Conservation (phyloP, 2,888 invertebrate species). For the Cylindroiulus punctatus region DNA sequence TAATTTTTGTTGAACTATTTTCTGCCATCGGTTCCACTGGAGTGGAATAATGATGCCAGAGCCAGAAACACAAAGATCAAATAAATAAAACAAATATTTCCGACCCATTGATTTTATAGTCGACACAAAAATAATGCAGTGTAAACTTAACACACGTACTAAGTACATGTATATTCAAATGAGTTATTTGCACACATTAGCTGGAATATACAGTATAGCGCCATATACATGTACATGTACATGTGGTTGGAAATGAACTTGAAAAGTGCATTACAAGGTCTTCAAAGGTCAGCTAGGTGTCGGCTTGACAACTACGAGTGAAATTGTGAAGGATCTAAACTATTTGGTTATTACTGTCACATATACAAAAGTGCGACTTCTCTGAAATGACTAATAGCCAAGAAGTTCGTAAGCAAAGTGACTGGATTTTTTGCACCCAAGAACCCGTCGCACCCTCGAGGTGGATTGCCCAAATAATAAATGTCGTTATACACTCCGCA, state of each 20-base stretch:
- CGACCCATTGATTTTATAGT: no score
- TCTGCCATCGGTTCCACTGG: background rate
- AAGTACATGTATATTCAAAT: no score
- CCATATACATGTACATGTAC: no score
- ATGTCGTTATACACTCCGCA: conserved; percentile 12
- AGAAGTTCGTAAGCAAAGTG: background rate
- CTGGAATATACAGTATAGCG: background rate
- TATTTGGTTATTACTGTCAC: conserved; percentile 42
- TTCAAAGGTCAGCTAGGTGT: conserved; percentile 3
- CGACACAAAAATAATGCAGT: no score
- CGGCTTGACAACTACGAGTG: conserved; percentile 36
- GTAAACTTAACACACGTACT: no score
- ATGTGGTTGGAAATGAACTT: conserved; percentile 16
- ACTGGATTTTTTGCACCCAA: background rate
- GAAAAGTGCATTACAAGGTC: conserved; percentile 22
- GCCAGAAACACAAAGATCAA: background rate
- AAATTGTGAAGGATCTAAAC: conserved; percentile 34
- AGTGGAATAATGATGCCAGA: background rate
- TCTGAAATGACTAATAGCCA: conserved; percentile 33
- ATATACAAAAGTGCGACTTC: conserved; percentile 33
- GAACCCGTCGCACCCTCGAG: conserved; percentile 29
- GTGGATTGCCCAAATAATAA: conserved; percentile 1
- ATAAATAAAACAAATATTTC: no score
- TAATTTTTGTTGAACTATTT: background rate
- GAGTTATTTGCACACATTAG: background rate